Evolutionary conservation across 2,888 invertebrate species (phyloP).

Genomic region (Celastrina argiolus): DNA sequence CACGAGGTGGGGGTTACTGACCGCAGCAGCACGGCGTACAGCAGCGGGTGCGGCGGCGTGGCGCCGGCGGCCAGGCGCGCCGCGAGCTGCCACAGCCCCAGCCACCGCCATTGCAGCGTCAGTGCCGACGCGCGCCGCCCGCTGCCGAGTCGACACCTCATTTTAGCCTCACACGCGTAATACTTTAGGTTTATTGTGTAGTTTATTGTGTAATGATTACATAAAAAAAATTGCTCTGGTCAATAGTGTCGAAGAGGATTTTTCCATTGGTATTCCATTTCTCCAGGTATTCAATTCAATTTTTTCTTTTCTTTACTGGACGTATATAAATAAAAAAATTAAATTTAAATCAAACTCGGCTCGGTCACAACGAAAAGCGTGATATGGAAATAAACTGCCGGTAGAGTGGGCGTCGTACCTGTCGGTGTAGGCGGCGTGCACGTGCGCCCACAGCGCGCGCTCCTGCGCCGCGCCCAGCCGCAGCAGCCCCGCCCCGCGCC

Average conservation of each 20-base stretch:
- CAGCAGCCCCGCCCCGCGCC: background rate
- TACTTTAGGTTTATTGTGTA: too few species aligned
- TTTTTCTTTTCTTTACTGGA: too few species aligned
- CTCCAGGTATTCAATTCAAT: too few species aligned
- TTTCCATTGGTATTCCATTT: too few species aligned
- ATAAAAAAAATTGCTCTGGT: too few species aligned
- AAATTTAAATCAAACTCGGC: too few species aligned
- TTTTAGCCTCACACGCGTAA: too few species aligned
- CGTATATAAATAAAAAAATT: too few species aligned
- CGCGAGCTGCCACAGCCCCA: slow-evolving; percentile 3
- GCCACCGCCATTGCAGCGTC: slow-evolving; percentile 19
- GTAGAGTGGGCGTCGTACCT: background rate
- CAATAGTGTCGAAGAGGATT: too few species aligned
- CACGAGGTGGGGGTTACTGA: too few species aligned
- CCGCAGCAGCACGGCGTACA: slow-evolving; percentile 1
- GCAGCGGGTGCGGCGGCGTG: slow-evolving; percentile 2
- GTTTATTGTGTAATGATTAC: too few species aligned
- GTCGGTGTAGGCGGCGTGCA: slow-evolving; percentile 9
- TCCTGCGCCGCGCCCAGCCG: background rate
- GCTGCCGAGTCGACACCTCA: background rate
- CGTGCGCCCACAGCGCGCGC: background rate
- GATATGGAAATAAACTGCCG: background rate
- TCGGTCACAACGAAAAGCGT: too few species aligned
- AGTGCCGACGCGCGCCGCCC: slow-evolving; percentile 15
- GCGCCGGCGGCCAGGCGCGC: background rate